phyloP scores from a whole-genome alignment of 2,888 invertebrate genomes.

The Netelia fuscicornis region DNA sequence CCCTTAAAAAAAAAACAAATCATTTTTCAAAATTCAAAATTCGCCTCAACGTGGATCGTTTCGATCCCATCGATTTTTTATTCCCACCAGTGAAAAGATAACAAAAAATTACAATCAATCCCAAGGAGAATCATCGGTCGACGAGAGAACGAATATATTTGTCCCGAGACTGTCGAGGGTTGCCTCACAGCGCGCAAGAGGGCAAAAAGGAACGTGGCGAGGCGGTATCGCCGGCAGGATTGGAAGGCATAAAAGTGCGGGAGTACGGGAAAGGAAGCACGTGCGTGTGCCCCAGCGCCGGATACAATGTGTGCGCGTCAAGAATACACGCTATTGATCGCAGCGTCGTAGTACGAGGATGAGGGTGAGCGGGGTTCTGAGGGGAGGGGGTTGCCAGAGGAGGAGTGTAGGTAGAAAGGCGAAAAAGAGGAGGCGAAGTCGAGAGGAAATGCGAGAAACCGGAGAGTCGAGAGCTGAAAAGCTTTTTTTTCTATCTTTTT shows the following conservation, averaged over 20 bases:
- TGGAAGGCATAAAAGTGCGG: slow-evolving; percentile 49
- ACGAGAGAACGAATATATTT: background rate
- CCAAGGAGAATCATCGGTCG: background rate
- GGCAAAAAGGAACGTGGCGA: slow-evolving; percentile 45
- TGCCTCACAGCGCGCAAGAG: slow-evolving; percentile 36
- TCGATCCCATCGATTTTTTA: background rate
- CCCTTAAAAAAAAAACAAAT: no score
- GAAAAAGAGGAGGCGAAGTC: slow-evolving; percentile 74
- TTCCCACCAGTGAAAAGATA: background rate
- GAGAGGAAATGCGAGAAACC: slow-evolving; percentile 74
- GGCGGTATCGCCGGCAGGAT: background rate
- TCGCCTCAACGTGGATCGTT: background rate
- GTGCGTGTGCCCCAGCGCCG: slow-evolving; percentile 69
- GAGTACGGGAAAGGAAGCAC: slow-evolving; percentile 42
- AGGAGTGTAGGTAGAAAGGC: slow-evolving; percentile 66
- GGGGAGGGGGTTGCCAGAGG: slow-evolving; percentile 61
- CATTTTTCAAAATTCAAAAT: no score
- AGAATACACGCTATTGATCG: slow-evolving; percentile 83
- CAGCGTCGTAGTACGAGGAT: slow-evolving; percentile 59
- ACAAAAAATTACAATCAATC: background rate
- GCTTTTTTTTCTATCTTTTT: slow-evolving; percentile 37
- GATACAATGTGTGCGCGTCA: slow-evolving; percentile 82
- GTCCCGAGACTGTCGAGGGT: no score
- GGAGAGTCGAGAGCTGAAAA: slow-evolving; percentile 64
- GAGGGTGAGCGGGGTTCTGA: slow-evolving; percentile 5